phyloP scores from a whole-genome alignment of 2,113 vertebrate species.

The Vulpes vulpes region DNA sequence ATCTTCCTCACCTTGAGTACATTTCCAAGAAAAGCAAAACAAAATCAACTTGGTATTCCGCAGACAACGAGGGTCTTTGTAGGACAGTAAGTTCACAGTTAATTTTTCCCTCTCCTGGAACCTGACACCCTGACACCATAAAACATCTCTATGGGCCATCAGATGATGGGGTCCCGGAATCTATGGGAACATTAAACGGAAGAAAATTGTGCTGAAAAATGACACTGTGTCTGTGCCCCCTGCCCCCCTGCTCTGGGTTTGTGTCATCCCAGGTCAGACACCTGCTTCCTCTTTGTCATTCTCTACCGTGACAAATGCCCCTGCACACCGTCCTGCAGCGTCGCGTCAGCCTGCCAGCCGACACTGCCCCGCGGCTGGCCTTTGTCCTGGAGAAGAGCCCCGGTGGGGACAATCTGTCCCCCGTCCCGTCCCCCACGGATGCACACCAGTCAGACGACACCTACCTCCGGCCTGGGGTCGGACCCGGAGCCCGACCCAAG shows the following conservation, averaged over 20 bases:
- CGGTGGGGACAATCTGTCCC: conserved; percentile 14
- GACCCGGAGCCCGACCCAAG: accelerated
- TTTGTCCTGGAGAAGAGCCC: conserved; percentile 18
- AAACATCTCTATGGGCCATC: conserved; percentile 45
- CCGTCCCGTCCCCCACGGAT: not conserved
- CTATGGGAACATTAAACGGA: conserved; percentile 74
- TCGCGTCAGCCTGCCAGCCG: not conserved
- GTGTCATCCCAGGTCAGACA: conserved; percentile 77
- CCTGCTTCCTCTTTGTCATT: conserved; percentile 75
- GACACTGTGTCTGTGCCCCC: conserved; percentile 73
- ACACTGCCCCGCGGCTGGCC: not conserved
- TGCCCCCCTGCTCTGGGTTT: not conserved
- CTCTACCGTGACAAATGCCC: conserved; percentile 70
- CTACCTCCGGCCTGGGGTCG: accelerated
- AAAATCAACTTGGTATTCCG: conserved; percentile 22
- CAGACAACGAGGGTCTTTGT: not conserved
- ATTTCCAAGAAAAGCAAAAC: conserved; percentile 49
- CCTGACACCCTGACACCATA: conserved; percentile 77
- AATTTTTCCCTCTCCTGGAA: conserved; percentile 65
- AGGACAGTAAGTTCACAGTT: not conserved
- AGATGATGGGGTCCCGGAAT: conserved; percentile 73
- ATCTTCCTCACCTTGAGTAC: conserved; percentile 73
- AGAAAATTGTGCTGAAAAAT: conserved; percentile 78
- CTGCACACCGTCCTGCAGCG: not conserved
- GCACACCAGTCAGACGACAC: accelerated